Conservation (phyloP, 2,888 invertebrate species). For the Synergus gifuensis region DNA sequence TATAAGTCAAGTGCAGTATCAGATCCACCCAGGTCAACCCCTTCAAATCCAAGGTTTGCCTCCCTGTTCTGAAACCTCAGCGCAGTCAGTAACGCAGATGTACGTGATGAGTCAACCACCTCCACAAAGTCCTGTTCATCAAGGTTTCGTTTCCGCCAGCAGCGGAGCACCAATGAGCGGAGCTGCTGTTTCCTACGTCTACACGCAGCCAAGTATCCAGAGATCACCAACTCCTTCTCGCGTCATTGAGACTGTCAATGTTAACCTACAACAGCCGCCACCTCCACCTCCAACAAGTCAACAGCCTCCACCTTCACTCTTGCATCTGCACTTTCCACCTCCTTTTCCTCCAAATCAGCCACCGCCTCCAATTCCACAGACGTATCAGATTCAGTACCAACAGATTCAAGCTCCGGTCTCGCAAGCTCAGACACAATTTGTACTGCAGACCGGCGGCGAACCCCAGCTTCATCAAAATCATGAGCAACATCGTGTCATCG, state of each 20-base stretch:
- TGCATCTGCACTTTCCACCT: constrained; percentile 75
- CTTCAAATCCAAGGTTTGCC: constrained; percentile 73
- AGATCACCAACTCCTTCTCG: constrained; percentile 72
- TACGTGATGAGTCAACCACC: constrained; percentile 76
- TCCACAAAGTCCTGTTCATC: constrained; percentile 68
- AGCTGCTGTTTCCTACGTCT: constrained; percentile 74
- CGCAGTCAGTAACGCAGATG: constrained; percentile 75
- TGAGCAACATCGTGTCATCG: constrained; percentile 61
- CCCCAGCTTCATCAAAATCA: constrained; percentile 70
- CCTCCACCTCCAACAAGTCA: constrained; percentile 66
- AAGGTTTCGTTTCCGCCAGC: constrained; percentile 66
- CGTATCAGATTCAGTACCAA: constrained; percentile 76
- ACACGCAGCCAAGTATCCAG: constrained; percentile 72
- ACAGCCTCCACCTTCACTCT: constrained; percentile 71
- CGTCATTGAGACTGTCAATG: constrained; percentile 72
- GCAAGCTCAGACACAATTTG: constrained; percentile 73
- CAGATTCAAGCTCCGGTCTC: constrained; percentile 68
- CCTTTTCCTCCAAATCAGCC: constrained; percentile 76
- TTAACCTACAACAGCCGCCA: constrained; percentile 75
- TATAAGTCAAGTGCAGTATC: constrained; percentile 75
- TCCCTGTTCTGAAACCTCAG: constrained; percentile 71
- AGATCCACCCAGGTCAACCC: constrained; percentile 74
- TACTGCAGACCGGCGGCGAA: constrained; percentile 70
- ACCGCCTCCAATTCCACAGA: constrained; percentile 75
- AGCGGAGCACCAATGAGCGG: constrained; percentile 67